A percentile compares a stretch with the other conserved stretches of the same genome.
phyloP scores from a whole-genome alignment of 2,113 vertebrate genomes.

The Rutilus rutilus region DNA sequence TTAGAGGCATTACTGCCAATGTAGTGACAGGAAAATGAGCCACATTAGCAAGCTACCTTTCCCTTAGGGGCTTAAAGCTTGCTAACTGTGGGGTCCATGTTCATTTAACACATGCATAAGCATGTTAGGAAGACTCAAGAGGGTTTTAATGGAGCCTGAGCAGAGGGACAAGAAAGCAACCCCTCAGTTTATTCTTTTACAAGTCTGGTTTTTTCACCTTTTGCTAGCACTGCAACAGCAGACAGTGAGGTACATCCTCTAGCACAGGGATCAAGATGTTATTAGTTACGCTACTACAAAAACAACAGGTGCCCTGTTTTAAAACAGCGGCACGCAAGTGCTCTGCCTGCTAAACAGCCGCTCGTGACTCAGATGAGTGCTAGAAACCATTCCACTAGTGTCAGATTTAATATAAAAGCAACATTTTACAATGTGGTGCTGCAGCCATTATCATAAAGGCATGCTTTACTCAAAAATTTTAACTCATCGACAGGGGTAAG shows the following conservation, averaged over 20 bases:
- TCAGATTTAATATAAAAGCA: slow-evolving; percentile 10
- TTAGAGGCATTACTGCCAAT: slow-evolving; percentile 39
- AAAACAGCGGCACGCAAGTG: neutral
- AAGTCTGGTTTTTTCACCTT: neutral
- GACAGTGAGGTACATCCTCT: slow-evolving; percentile 2
- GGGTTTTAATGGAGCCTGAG: slow-evolving; percentile 32
- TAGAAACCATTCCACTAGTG: slow-evolving; percentile 5
- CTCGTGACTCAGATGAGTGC: neutral
- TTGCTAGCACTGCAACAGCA: neutral
- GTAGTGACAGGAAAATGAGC: slow-evolving; percentile 46
- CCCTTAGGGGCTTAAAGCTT: slow-evolving; percentile 33
- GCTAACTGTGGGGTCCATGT: slow-evolving; percentile 35
- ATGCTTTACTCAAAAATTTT: neutral
- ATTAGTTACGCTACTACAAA: neutral
- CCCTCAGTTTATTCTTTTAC: neutral
- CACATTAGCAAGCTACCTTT: slow-evolving; percentile 32
- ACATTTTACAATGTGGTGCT: neutral
- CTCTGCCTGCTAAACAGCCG: slow-evolving; percentile 5
- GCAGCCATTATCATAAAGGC: neutral
- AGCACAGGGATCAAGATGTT: neutral
- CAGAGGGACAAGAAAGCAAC: slow-evolving; percentile 15
- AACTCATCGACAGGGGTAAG: neutral
- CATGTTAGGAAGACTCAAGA: slow-evolving; percentile 38
- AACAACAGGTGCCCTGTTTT: slow-evolving; percentile 25
- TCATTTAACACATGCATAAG: slow-evolving; percentile 49